Evolutionary conservation across 2,888 invertebrate species (phyloP).

Genomic region (Caprella mutica): DNA sequence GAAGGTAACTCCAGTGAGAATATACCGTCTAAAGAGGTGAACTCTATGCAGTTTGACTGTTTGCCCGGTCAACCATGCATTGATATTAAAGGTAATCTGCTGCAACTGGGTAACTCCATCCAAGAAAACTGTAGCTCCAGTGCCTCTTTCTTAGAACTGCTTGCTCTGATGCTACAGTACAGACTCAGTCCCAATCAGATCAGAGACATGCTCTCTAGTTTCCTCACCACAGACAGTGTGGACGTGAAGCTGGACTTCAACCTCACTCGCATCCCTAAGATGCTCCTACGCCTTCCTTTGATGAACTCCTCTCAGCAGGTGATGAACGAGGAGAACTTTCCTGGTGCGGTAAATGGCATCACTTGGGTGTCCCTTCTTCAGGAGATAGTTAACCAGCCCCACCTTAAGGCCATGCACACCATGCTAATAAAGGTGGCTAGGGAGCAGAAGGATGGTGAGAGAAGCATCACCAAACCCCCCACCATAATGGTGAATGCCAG

Average conservation of each 20-base stretch:
- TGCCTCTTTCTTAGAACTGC: neutral
- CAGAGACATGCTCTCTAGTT: neutral
- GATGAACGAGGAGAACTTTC: neutral
- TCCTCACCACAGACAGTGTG: neutral
- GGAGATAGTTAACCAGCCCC: constrained; percentile 4
- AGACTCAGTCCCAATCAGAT: constrained; percentile 7
- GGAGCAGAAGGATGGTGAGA: neutral
- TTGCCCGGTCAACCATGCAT: too few species aligned
- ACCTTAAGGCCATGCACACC: neutral
- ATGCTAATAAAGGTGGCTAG: neutral
- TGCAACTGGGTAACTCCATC: neutral
- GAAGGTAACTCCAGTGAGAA: too few species aligned
- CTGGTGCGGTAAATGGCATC: neutral
- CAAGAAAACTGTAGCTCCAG: neutral
- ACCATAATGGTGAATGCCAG: neutral
- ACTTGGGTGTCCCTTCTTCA: constrained; percentile 2
- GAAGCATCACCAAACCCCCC: neutral
- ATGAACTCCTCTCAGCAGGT: neutral
- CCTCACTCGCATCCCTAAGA: neutral
- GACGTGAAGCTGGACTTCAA: neutral
- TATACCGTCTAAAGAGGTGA: too few species aligned
- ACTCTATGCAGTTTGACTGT: too few species aligned
- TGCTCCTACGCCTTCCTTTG: too few species aligned
- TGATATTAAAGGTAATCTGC: too few species aligned
- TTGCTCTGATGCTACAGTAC: constrained; percentile 6